Evolutionary conservation across 2,888 invertebrate species (phyloP).

Genomic region (Sicus ferrugineus): DNA sequence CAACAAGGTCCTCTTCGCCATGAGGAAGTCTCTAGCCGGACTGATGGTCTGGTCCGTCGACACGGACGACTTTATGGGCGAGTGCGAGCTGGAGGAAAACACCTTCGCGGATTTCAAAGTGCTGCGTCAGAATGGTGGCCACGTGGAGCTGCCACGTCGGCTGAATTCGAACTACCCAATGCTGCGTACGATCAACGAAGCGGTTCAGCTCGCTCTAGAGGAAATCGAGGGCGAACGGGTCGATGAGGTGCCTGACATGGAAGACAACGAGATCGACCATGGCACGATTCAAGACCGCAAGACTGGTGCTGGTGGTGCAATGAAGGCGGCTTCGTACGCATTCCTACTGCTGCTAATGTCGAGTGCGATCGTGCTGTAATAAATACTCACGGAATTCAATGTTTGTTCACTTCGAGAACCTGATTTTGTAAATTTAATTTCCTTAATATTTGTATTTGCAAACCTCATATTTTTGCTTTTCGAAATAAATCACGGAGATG

Average conservation of each 20-base stretch:
- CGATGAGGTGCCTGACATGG: conserved; percentile 36
- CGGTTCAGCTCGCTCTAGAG: conserved; percentile 67
- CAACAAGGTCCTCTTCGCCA: conserved; percentile 76
- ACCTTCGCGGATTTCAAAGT: conserved; percentile 66
- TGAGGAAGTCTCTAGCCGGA: conserved; percentile 74
- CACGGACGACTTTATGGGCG: conserved; percentile 84
- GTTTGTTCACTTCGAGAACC: neutral
- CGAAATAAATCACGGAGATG: too few species aligned
- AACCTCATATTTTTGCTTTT: too few species aligned
- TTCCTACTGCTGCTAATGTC: neutral
- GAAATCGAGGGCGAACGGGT: conserved; percentile 66
- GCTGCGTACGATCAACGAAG: conserved; percentile 76
- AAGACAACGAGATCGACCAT: conserved; percentile 64
- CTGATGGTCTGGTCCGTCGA: conserved; percentile 91
- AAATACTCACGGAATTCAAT: neutral
- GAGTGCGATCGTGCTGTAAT: neutral
- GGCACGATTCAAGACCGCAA: conserved; percentile 55
- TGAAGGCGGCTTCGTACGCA: neutral
- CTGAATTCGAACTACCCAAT: conserved; percentile 71
- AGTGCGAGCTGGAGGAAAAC: conserved; percentile 68
- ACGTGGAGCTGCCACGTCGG: conserved; percentile 52
- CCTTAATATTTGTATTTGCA: too few species aligned
- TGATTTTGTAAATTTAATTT: conserved; percentile 1
- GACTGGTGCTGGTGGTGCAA: conserved; percentile 41
- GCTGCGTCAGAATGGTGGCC: conserved; percentile 38